Conservation (phyloP, 2,797 vertebrate species). For the Microctenopoma lineatum region DNA sequence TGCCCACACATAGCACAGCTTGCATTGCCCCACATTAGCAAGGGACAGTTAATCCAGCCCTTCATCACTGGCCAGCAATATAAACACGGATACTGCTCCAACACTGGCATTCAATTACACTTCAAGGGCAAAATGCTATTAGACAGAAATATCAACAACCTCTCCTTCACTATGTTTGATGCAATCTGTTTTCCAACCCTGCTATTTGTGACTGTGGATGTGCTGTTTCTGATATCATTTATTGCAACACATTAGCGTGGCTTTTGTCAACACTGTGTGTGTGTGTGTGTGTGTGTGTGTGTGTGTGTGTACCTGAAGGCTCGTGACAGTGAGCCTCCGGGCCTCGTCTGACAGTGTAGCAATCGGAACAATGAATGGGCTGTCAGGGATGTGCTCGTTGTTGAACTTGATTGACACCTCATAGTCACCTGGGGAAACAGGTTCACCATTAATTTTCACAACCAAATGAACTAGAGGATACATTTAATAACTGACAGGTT, state of each 20-base stretch:
- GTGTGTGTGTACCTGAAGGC: constrained; percentile 88
- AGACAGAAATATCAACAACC: constrained; percentile 54
- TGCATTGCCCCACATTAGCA: constrained; percentile 65
- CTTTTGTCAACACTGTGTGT: constrained; percentile 7
- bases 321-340: constrained; percentile 92
- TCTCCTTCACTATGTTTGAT: constrained; percentile 28
- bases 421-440: constrained; percentile 87
- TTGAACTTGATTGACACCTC: constrained; percentile 99
- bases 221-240: constrained; percentile 16
- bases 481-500: constrained; percentile 17
- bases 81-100: constrained; percentile 51
- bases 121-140: constrained; percentile 69
- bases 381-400: constrained; percentile 96
- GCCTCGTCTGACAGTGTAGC: constrained; percentile 94
- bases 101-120: constrained; percentile 64
- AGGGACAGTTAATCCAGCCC: constrained; percentile 82
- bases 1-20: constrained; percentile 67
- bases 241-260: constrained; percentile 22
- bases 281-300: constrained; percentile 5
- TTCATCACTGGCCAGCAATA: constrained; percentile 73
- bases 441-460: constrained; percentile 48
- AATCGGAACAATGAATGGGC: constrained; percentile 94
- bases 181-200: constrained; percentile 37
- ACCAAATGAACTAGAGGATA: constrained; percentile 38
- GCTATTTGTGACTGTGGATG: constrained; percentile 24